Percentiles rank a stretch among this genome's conserved stretches.
phyloP scores from a whole-genome alignment of 2,797 vertebrate species.

The Gambusia yucatana region DNA sequence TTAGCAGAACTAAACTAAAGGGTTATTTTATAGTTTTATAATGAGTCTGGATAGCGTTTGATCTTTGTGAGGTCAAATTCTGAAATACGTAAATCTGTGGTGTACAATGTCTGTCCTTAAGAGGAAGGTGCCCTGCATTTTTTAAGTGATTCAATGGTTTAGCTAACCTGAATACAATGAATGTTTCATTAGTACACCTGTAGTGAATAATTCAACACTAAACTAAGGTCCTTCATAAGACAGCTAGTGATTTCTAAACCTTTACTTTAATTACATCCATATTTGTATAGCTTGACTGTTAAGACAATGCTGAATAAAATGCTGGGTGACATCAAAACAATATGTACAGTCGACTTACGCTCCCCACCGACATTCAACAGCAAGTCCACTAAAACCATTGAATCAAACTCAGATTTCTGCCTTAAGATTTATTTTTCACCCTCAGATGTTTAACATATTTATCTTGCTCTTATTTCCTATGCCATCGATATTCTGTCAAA shows the following conservation, averaged over 20 bases:
- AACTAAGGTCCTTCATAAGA: not conserved
- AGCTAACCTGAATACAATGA: not conserved
- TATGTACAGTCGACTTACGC: not conserved
- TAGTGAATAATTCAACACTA: not conserved
- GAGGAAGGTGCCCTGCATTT: not conserved
- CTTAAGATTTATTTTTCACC: conserved; percentile 10
- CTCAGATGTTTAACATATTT: conserved; percentile 14
- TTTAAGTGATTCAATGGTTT: not conserved
- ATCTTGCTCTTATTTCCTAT: conserved; percentile 9
- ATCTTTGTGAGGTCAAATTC: not conserved
- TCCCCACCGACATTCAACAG: not conserved
- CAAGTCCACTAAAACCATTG: not conserved
- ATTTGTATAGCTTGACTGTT: not conserved
- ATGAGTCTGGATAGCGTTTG: not conserved
- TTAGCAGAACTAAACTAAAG: not conserved
- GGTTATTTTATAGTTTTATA: not conserved
- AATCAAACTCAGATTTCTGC: conserved; percentile 6
- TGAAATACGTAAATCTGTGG: not conserved
- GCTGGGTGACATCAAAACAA: not conserved
- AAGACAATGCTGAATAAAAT: not conserved
- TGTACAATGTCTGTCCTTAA: not conserved
- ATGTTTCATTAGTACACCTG: not conserved
- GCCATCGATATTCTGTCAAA: conserved; percentile 13
- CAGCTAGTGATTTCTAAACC: not conserved
- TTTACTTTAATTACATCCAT: not conserved